Percentiles rank a stretch among this genome's conserved stretches.
Evolutionary conservation across 2,888 invertebrate species (phyloP).

Genomic region (Timandra comae): DNA sequence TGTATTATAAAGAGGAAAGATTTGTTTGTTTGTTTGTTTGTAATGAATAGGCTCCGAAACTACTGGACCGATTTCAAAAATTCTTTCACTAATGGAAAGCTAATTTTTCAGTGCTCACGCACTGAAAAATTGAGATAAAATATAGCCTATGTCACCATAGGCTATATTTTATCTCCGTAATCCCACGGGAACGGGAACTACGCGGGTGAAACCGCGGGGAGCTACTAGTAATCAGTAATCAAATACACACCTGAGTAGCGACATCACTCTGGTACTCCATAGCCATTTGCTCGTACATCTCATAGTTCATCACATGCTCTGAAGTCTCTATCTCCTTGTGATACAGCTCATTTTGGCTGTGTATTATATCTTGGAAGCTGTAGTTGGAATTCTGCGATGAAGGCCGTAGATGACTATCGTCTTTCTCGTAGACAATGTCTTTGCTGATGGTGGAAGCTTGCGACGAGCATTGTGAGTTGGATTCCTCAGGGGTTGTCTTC

Average conservation of each 20-base stretch:
- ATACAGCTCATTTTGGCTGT: constrained; percentile 22
- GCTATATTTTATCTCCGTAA: too few species aligned
- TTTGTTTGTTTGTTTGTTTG: too few species aligned
- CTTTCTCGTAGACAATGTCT: constrained; percentile 45
- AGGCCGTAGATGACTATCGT: constrained; percentile 57
- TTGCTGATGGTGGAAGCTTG: constrained; percentile 49
- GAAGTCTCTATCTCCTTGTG: constrained; percentile 31
- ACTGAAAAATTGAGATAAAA: too few species aligned
- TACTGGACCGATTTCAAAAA: too few species aligned
- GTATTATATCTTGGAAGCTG: constrained; percentile 57
- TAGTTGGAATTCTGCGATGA: constrained; percentile 62
- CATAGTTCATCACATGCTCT: constrained; percentile 57
- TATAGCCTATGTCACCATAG: too few species aligned
- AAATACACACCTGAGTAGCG: constrained; percentile 55
- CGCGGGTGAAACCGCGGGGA: too few species aligned
- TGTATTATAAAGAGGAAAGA: too few species aligned
- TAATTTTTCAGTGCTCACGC: too few species aligned
- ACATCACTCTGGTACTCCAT: constrained; percentile 70
- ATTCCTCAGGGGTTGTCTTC: constrained; percentile 30
- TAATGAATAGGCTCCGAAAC: too few species aligned
- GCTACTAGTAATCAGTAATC: too few species aligned
- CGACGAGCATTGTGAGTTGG: constrained; percentile 48
- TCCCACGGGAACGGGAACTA: too few species aligned
- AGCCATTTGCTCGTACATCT: constrained; percentile 63
- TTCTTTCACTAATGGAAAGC: too few species aligned